phyloP scores from a whole-genome alignment of 2,113 vertebrate genomes.

The Oxygymnocypris stewartii region DNA sequence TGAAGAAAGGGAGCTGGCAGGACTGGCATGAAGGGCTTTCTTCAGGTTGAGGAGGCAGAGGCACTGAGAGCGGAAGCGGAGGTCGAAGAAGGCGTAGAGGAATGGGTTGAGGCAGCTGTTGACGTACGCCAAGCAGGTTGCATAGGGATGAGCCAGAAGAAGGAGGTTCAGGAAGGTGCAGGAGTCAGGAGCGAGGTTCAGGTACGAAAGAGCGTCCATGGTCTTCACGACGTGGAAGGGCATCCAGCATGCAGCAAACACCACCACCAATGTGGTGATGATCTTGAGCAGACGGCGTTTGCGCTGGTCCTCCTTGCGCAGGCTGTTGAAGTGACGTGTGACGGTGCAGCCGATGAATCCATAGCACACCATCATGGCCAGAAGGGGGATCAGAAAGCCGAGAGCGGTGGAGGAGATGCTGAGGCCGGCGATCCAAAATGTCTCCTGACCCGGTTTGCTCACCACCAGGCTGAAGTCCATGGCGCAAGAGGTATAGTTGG shows the following conservation, averaged over 20 bases:
- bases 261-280: conserved; percentile 81
- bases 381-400: conserved; percentile 81
- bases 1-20: conserved; percentile 75
- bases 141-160: conserved; percentile 80
- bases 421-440: conserved; percentile 77
- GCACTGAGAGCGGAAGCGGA: conserved; percentile 82
- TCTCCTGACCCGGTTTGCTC: conserved; percentile 59
- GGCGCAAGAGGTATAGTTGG: conserved; percentile 75
- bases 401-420: conserved; percentile 79
- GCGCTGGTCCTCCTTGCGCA: conserved; percentile 78
- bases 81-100: conserved; percentile 86
- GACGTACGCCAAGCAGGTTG: conserved; percentile 83
- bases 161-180: conserved; percentile 77
- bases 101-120: conserved; percentile 90
- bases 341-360: conserved; percentile 81
- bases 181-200: conserved; percentile 70
- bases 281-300: conserved; percentile 81
- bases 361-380: conserved; percentile 85
- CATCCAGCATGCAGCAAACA: conserved; percentile 83
- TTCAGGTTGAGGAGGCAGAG: conserved; percentile 78
- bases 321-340: conserved; percentile 80
- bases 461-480: conserved; percentile 79
- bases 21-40: conserved; percentile 71
- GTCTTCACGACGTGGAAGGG: conserved; percentile 84
- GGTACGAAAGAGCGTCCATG: conserved; percentile 78